Conservation (phyloP, 2,113 vertebrate genomes). For the Dicentrarchus labrax region DNA sequence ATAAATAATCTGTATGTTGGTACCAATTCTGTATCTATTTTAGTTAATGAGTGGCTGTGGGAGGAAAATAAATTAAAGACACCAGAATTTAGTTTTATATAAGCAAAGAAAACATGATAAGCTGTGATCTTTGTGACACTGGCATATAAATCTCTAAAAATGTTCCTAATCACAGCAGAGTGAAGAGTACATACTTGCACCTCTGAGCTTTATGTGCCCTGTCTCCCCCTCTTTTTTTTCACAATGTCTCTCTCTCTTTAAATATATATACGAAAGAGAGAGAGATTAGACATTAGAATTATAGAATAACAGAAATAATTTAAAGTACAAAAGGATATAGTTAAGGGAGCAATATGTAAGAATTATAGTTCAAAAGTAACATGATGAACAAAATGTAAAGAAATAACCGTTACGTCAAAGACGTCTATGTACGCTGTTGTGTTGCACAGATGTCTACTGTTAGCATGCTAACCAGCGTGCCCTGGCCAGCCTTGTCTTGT, state of each 20-base stretch:
- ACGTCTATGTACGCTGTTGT: no score
- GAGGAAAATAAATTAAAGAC: background rate
- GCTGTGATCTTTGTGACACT: background rate
- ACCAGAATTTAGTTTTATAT: background rate
- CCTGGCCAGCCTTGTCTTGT: no score
- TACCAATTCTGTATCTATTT: background rate
- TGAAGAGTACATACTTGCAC: background rate
- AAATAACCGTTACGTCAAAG: no score
- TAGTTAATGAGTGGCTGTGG: background rate
- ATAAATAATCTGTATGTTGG: background rate
- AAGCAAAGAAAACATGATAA: background rate
- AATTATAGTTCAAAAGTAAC: no score
- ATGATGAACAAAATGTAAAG: no score
- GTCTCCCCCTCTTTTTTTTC: background rate
- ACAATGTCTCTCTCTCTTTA: background rate
- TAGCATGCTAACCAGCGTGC: no score
- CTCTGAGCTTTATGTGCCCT: background rate
- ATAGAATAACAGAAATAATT: no score
- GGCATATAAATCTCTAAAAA: background rate
- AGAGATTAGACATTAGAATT: no score
- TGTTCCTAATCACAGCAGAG: background rate
- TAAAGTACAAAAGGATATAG: no score
- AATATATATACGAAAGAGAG: no score
- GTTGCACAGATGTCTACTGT: no score
- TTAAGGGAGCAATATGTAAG: no score